phyloP scores from a whole-genome alignment of 2,888 invertebrate species.

The Hyposoter dolosus region DNA sequence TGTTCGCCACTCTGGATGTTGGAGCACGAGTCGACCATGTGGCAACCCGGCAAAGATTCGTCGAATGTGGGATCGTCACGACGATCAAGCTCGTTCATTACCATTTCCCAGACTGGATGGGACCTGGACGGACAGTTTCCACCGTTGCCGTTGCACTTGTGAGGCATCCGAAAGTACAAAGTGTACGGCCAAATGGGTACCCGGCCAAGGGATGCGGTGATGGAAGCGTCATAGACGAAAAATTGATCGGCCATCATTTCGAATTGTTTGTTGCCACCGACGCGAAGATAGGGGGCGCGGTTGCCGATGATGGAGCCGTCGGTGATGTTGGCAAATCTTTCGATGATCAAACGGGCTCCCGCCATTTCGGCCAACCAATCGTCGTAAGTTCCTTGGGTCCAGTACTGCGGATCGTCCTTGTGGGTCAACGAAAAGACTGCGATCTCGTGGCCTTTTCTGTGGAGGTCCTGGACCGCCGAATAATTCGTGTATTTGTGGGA shows the following conservation, averaged over 20 bases:
- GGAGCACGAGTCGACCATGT: conserved; percentile 97
- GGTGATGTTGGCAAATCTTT: conserved; percentile 96
- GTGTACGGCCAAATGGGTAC: conserved; percentile 99
- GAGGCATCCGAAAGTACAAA: conserved; percentile 97
- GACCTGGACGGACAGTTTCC: conserved; percentile 96
- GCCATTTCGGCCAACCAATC: conserved; percentile 98
- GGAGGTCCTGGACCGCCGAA: conserved; percentile 95
- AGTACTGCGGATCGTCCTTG: conserved; percentile 96
- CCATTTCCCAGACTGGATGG: conserved; percentile 98
- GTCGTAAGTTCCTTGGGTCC: conserved; percentile 94
- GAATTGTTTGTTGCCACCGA: conserved; percentile 97
- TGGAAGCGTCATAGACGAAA: conserved; percentile 97
- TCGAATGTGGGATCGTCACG: conserved; percentile 97
- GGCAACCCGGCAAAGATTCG: conserved; percentile 96
- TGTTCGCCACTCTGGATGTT: conserved; percentile 96
- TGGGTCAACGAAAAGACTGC: conserved; percentile 96
- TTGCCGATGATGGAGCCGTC: conserved; percentile 94
- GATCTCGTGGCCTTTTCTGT: conserved; percentile 96
- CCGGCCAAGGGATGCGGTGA: conserved; percentile 94
- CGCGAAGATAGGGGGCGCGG: conserved; percentile 94
- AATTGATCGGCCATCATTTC: conserved; percentile 99
- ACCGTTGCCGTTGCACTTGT: conserved; percentile 97
- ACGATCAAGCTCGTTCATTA: conserved; percentile 97
- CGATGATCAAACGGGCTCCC: conserved; percentile 93
- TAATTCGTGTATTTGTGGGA: conserved; percentile 97